A percentile compares a stretch with the other conserved stretches of the same genome.
These are phyloP conservation scores for Hydrozoanthus tunicans DNA, from an alignment of 64 coral and sea anemone genomes.

Conservation along the genomic window DNA sequence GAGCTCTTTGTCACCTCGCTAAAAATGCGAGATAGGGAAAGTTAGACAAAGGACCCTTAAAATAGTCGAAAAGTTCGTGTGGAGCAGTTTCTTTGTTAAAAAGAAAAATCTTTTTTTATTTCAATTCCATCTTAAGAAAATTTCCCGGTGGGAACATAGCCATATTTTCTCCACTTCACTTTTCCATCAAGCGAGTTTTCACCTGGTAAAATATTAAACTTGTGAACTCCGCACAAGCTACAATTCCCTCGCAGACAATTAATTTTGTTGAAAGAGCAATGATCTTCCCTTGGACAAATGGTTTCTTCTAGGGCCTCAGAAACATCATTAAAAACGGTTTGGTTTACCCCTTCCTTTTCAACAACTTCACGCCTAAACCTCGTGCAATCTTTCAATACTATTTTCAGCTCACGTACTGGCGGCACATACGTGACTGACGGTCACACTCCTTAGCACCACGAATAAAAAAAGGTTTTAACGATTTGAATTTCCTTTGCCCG, in stretches of 20 bases:
- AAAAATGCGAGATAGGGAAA: conserved; percentile 4
- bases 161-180: background rate
- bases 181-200: background rate
- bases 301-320: background rate
- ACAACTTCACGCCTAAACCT: background rate
- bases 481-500: background rate
- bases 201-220: background rate
- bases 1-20: conserved; percentile 1
- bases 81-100: background rate
- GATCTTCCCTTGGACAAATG: background rate
- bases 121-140: background rate
- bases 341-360: background rate
- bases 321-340: background rate
- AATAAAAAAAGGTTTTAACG: background rate
- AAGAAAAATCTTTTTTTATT: background rate
- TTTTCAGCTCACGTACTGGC: background rate
- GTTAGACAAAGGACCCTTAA: background rate
- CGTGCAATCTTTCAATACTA: conserved; percentile 4
- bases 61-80: background rate
- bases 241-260: background rate
- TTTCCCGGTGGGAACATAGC: background rate
- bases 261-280: background rate
- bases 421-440: background rate
- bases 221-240: background rate
- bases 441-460: background rate